Evolutionary conservation across 2,888 invertebrate genomes (phyloP).

Genomic region (Zaprionus bogoriensis): DNA sequence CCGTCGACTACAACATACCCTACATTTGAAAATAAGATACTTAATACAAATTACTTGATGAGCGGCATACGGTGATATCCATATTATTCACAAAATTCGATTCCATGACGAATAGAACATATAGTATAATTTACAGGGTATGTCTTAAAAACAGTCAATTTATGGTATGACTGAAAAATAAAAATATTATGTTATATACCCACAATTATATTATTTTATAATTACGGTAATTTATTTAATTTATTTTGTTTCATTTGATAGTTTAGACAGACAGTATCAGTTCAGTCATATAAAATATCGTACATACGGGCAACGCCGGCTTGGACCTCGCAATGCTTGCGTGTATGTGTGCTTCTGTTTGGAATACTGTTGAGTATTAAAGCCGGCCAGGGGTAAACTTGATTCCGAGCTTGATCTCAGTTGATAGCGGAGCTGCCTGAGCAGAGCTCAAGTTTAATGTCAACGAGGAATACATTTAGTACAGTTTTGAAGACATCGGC

Average conservation of each 20-base stretch:
- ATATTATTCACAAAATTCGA: too few relatives aligned
- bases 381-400: slow-evolving; percentile 21
- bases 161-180: too few relatives aligned
- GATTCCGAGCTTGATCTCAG: slow-evolving; percentile 34
- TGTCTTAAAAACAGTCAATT: too few relatives aligned
- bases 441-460: slow-evolving; percentile 31
- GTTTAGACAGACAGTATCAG: neutral
- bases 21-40: too few relatives aligned
- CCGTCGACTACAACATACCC: too few relatives aligned
- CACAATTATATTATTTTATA: too few relatives aligned
- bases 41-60: too few relatives aligned
- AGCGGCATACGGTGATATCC: too few relatives aligned
- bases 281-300: neutral
- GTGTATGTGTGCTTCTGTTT: neutral
- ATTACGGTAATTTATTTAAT: too few relatives aligned
- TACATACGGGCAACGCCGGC: neutral
- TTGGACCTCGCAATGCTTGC: neutral
- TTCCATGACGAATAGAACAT: too few relatives aligned
- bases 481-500: slow-evolving; percentile 15
- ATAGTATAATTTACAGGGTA: too few relatives aligned
- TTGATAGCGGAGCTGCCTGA: slow-evolving; percentile 19
- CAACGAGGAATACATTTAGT: slow-evolving; percentile 25
- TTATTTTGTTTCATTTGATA: neutral
- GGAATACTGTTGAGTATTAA: neutral
- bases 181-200: too few relatives aligned